Evolutionary conservation across 2,888 invertebrate genomes (phyloP).

Genomic region (Xylota sylvarum): DNA sequence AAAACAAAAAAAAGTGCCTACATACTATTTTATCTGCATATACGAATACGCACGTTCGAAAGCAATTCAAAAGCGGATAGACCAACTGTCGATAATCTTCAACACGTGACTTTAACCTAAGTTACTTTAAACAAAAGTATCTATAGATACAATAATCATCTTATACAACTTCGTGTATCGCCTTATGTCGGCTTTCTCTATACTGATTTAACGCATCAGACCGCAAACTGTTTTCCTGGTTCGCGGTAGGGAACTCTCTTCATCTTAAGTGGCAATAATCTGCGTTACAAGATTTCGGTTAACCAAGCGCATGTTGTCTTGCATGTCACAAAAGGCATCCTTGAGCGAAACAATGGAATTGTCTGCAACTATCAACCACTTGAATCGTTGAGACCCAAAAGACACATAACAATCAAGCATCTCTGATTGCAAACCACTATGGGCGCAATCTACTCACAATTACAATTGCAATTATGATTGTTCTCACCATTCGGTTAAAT

Average conservation of each 20-base stretch:
- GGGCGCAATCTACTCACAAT: constrained; percentile 33
- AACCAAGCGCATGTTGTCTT: constrained; percentile 18
- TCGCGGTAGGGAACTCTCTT: constrained; percentile 19
- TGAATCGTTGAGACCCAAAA: constrained; percentile 17
- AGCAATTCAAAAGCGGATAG: constrained; percentile 29
- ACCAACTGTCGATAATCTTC: constrained; percentile 8
- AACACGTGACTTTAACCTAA: constrained; percentile 38
- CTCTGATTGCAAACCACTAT: constrained; percentile 37
- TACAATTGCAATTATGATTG: constrained; percentile 48
- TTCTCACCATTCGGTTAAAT: constrained; percentile 25
- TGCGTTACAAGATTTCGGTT: constrained; percentile 45
- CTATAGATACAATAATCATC: not conserved
- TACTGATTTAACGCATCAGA: constrained; percentile 10
- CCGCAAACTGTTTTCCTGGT: constrained; percentile 34
- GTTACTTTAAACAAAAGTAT: constrained; percentile 21
- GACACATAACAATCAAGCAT: constrained; percentile 24
- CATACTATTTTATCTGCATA: not conserved
- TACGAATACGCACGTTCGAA: constrained; percentile 62
- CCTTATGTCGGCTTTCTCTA: not conserved
- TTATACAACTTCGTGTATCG: not conserved
- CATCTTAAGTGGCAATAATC: not conserved
- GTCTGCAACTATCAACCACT: constrained; percentile 26
- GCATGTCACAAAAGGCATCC: constrained; percentile 6
- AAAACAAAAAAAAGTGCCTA: not conserved
- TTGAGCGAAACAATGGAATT: constrained; percentile 49